phyloP scores from a whole-genome alignment of 2,113 vertebrate species.

The Eudyptes chrysolophus region DNA sequence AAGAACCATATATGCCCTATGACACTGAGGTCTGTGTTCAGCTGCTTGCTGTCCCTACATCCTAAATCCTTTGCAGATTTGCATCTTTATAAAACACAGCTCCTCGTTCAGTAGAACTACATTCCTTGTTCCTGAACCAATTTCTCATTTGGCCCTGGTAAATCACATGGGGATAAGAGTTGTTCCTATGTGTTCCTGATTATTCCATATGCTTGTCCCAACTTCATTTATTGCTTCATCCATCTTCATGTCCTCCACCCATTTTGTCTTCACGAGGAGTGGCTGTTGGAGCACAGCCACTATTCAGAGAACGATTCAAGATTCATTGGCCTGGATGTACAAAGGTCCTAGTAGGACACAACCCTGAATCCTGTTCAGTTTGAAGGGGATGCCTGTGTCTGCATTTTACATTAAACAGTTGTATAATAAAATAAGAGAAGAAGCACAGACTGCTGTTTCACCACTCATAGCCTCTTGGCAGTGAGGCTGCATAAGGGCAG shows the following conservation, averaged over 20 bases:
- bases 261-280: not conserved
- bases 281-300: not conserved
- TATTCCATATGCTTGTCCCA: not conserved
- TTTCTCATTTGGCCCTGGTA: not conserved
- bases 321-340: not conserved
- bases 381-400: not conserved
- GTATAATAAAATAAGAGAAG: not conserved
- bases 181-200: not conserved
- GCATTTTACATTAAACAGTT: not conserved
- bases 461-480: not conserved
- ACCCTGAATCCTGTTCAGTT: not conserved
- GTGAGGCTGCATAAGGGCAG: not conserved
- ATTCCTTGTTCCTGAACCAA: not conserved
- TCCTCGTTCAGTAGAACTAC: not conserved
- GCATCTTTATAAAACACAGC: not conserved
- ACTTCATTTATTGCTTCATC: not conserved
- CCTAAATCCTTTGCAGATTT: not conserved
- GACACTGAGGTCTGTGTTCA: not conserved
- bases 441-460: not conserved
- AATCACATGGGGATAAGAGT: not conserved
- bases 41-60: not conserved
- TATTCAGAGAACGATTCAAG: not conserved
- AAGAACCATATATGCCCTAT: not conserved
- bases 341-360: not conserved
- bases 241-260: not conserved